These are phyloP conservation scores for Takifugu ocellatus DNA, from an alignment of 2,797 vertebrate genomes.

Conservation along the genomic window DNA sequence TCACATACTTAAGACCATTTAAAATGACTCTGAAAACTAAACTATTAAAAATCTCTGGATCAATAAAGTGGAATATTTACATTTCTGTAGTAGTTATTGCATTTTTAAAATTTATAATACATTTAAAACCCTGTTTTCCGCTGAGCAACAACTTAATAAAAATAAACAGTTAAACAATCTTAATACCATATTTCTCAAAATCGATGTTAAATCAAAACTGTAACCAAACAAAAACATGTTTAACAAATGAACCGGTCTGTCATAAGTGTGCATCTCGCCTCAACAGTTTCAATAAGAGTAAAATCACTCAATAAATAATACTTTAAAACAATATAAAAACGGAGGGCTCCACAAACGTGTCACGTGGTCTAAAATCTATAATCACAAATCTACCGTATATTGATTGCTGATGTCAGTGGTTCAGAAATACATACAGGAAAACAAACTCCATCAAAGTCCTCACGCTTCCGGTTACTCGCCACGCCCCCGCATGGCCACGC, in stretches of 20 bases:
- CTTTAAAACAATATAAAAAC: neutral
- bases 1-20: slow-evolving; percentile 37
- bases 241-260: slow-evolving; percentile 37
- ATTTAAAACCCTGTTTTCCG: slow-evolving; percentile 67
- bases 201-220: slow-evolving; percentile 3
- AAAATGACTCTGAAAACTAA: slow-evolving; percentile 9
- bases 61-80: slow-evolving; percentile 56
- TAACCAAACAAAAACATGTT: slow-evolving; percentile 22
- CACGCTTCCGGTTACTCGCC: slow-evolving; percentile 32
- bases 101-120: slow-evolving; percentile 54
- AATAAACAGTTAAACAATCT: neutral
- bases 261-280: too few relatives aligned
- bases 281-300: neutral
- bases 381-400: slow-evolving; percentile 58
- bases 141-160: slow-evolving; percentile 25
- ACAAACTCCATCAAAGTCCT: slow-evolving; percentile 47
- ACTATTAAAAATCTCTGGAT: slow-evolving; percentile 45
- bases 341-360: slow-evolving; percentile 42
- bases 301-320: slow-evolving; percentile 19
- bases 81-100: slow-evolving; percentile 70
- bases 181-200: neutral
- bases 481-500: too few relatives aligned
- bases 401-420: slow-evolving; percentile 38
- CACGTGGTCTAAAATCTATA: slow-evolving; percentile 63
- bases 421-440: slow-evolving; percentile 68